Base-by-base conservation (phyloP, 30 jellyfish, hydroid and myxozoan genomes). In the Hydractinia symbiolongicarpus region DNA sequence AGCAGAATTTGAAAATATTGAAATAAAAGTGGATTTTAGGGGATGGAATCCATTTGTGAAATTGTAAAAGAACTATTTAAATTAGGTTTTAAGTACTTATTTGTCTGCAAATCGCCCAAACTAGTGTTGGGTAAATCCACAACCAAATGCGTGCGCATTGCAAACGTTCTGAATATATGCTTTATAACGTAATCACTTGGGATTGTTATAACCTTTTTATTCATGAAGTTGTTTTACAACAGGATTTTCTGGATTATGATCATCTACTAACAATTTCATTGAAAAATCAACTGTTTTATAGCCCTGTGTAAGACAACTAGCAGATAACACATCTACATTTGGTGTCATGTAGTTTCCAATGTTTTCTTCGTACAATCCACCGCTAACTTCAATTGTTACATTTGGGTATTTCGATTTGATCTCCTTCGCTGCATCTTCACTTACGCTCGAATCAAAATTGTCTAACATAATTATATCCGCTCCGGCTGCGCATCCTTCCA, bases 401-500 rank as follows among this genome's bases (percentile, higher is more conserved):
- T 66, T 6, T 3, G 94, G 96, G 54, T 9, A 84, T 9, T 19
- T 55, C 54, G 55, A 81, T 52, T 84, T 89, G 53, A 89, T 14
- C 21, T 78, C 88, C 7, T 72, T 69, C 10, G 96, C 94, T 53
- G 91, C 90, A 4, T n/a, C 50, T 58, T 84, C 85, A 72, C 76
- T 50, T 7, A 91, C 86, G 5, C 30, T 66, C 15, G 91, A 71
- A 21, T 73, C 88, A 72, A 89, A 89, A 73, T 89, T 89, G 64
- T 89, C 96, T 15, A 89, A 86, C 96, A 89, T 89, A 20, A 89
- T 84, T 8, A 89, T 64, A 56, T 89, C 96, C 15, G 96, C 96
- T 52, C 96, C 95, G 11, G 96, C 90, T 11, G 20, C 21, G 8
- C 90, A 85, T 4, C 95, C 96, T 66, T 82, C 75, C 17, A 76